These are phyloP conservation scores for Geococcyx californianus DNA, from an alignment of 2,113 vertebrate genomes.

Conservation along the genomic window DNA sequence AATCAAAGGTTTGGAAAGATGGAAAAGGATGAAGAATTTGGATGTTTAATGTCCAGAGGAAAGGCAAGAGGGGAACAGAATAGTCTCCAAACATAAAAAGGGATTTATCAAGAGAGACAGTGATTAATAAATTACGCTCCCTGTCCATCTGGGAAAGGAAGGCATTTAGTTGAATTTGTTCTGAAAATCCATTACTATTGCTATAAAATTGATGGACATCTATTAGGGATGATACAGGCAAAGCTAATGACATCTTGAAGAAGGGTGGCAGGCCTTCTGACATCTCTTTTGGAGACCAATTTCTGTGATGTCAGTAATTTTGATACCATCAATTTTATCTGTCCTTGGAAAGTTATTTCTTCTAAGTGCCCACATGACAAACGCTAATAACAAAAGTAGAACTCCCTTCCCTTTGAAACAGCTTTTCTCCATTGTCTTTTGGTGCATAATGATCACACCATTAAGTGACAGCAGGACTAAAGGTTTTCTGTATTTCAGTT, in stretches of 20 bases:
- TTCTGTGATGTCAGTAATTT: not conserved
- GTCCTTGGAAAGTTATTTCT: not conserved
- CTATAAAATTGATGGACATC: not conserved
- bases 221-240: not conserved
- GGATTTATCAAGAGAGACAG: not conserved
- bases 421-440: not conserved
- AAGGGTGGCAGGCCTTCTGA: not conserved
- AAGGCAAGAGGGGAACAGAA: not conserved
- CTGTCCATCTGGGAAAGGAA: not conserved
- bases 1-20: not conserved
- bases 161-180: not conserved
- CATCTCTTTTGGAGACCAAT: not conserved
- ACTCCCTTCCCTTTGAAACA: not conserved
- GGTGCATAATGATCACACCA: slow-evolving; percentile 2
- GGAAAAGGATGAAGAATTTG: not conserved
- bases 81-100: not conserved
- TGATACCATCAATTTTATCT: not conserved
- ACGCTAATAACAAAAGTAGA: not conserved
- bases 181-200: not conserved
- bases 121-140: not conserved
- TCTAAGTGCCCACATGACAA: not conserved
- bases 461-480: slow-evolving; percentile 16
- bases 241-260: not conserved
- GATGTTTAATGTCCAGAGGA: not conserved
- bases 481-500: slow-evolving; percentile 14